These are phyloP conservation scores for Pterois miles DNA, from an alignment of 2,797 vertebrate species.

Conservation along the genomic window DNA sequence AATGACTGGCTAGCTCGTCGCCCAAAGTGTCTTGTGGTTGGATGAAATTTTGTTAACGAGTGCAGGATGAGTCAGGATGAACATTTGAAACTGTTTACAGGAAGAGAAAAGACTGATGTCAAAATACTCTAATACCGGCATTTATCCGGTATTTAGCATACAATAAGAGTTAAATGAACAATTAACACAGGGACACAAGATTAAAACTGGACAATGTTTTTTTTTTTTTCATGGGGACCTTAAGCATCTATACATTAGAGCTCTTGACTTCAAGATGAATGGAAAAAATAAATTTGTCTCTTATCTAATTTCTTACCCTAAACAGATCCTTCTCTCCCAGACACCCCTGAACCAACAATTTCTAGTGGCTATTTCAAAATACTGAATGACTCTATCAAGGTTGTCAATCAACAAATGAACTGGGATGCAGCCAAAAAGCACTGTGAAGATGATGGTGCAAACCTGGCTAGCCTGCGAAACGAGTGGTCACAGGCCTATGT, in stretches of 20 bases:
- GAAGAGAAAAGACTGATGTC: no score
- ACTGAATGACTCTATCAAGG: constrained; percentile 80
- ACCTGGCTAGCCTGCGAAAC: constrained; percentile 82
- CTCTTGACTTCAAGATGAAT: neutral
- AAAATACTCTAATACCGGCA: no score
- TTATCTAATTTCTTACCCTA: neutral
- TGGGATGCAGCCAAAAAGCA: constrained; percentile 81
- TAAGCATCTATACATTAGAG: neutral
- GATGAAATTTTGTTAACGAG: no score
- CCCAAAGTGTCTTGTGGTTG: no score
- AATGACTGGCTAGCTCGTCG: no score
- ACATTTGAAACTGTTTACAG: no score
- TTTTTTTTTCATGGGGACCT: no score
- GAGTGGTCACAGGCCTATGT: constrained; percentile 77
- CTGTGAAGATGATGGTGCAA: constrained; percentile 74
- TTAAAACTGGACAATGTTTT: no score
- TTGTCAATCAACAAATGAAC: constrained; percentile 77
- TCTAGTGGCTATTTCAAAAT: constrained; percentile 65
- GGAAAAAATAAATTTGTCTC: neutral
- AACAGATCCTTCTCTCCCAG: constrained; percentile 17
- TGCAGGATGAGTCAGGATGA: no score
- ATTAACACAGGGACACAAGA: no score
- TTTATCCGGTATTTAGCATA: no score
- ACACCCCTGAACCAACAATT: constrained; percentile 47
- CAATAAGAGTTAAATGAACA: no score